Evolutionary conservation across 2,797 vertebrate species (phyloP), one percentile per base, ranked within the genome.

Genomic region (Periophthalmus magnuspinnatus): DNA sequence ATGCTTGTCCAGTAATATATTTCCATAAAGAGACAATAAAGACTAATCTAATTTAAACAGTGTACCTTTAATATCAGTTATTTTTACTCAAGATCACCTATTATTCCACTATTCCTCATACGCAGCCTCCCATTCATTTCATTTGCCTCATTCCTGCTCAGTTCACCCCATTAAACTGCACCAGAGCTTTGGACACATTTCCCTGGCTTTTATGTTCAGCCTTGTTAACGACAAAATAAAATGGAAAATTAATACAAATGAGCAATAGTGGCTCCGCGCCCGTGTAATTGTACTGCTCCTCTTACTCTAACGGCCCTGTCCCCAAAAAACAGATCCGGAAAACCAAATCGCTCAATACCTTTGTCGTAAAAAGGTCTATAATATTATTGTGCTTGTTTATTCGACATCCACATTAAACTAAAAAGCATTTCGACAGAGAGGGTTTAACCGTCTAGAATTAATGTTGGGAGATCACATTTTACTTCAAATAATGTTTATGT

Each of bases 171-270:
- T 41, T 63, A 14, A 41, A 21, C n/a, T 54, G 41, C 54, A 16
- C 13, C 5, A 17, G 58, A 47, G 5, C n/a, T 22, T 22, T 52
- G 34, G 36, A 28, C 58, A 28, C 32, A 50, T 17, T 54, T 34
- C n/a, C 24, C 0, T 11, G 24, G 28, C 50, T 58, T 55, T 60
- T 59, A 28, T 55, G 52, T 68, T 54, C 10, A 41, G 48, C 65
- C n/a, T 3, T 21, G 61, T 48, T 47, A 38, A 55, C n/a, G 13
- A 66, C 32, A n/a, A 41, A 48, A 73, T 68, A 32, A 48, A 33
- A 65, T 34, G 61, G 63, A 54, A 70, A 6, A 77, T 65, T 22
- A 75, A 72, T 19, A 33, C 33, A 58, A 56, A 68, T 21, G 45
- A 36, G 54, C 7, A 52, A 54, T 70, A 24, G 16, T 67, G 64